These are phyloP conservation scores for Hycleus cichorii DNA, from an alignment of 1,140 invertebrate species.

Conservation along the genomic window DNA sequence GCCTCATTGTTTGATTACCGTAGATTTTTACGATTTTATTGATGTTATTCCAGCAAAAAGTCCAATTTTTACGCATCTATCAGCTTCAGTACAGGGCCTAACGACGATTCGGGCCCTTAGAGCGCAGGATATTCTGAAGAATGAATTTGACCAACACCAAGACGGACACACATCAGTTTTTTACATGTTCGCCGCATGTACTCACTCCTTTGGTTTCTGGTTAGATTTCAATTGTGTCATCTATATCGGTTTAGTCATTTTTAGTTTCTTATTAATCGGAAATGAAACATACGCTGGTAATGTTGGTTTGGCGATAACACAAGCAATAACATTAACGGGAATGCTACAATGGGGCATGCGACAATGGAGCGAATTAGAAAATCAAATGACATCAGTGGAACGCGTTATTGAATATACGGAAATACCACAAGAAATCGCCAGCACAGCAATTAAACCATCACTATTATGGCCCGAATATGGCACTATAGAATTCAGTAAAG, in stretches of 20 bases:
- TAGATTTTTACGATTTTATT: not conserved
- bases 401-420: constrained; percentile 64
- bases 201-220: constrained; percentile 29
- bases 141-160: constrained; percentile 63
- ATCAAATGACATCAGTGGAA: constrained; percentile 71
- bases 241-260: constrained; percentile 29
- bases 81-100: constrained; percentile 69
- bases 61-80: constrained; percentile 76
- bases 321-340: constrained; percentile 67
- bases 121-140: constrained; percentile 60
- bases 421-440: constrained; percentile 64
- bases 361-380: constrained; percentile 71
- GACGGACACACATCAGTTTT: constrained; percentile 57
- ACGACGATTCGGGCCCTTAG: constrained; percentile 70
- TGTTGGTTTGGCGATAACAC: constrained; percentile 70
- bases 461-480: constrained; percentile 66
- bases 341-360: constrained; percentile 77
- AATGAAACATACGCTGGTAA: constrained; percentile 52
- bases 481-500: constrained; percentile 55
- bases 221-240: constrained; percentile 30
- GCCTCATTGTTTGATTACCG: not conserved
- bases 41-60: constrained; percentile 53
- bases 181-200: constrained; percentile 50
- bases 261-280: constrained; percentile 32
- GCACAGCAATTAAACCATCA: constrained; percentile 53